These are phyloP conservation scores for Chironomus tentans DNA, from an alignment of 2,888 invertebrate genomes.

Conservation along the genomic window DNA sequence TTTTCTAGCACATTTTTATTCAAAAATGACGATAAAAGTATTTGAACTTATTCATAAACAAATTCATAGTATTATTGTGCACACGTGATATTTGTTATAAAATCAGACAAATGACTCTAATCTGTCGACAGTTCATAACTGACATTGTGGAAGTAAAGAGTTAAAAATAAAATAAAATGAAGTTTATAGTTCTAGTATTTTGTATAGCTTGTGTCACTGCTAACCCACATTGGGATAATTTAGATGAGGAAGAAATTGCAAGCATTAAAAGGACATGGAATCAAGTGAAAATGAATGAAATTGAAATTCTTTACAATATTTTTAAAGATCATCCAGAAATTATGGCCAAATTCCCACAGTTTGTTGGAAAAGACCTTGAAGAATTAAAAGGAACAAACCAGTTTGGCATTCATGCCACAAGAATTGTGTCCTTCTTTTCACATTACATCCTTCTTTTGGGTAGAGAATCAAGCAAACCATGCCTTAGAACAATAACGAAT, in stretches of 20 bases:
- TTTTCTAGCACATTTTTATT: too few species aligned
- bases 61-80: too few species aligned
- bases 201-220: too few species aligned
- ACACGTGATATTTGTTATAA: too few species aligned
- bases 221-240: background rate
- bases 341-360: background rate
- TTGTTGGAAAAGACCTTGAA: background rate
- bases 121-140: too few species aligned
- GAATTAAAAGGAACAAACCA: background rate
- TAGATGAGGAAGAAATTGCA: background rate
- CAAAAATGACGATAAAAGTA: too few species aligned
- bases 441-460: background rate
- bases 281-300: background rate
- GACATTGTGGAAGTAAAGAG: too few species aligned
- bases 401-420: background rate
- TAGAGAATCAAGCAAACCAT: background rate
- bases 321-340: background rate
- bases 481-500: background rate
- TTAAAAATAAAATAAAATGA: too few species aligned
- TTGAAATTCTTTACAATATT: background rate
- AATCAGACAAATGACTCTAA: too few species aligned
- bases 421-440: background rate
- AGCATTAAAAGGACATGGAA: background rate
- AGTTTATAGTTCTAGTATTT: too few species aligned
- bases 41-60: too few species aligned